Evolutionary conservation across 2,113 vertebrate genomes (phyloP).

Genomic region (Tauraco erythrolophus): DNA sequence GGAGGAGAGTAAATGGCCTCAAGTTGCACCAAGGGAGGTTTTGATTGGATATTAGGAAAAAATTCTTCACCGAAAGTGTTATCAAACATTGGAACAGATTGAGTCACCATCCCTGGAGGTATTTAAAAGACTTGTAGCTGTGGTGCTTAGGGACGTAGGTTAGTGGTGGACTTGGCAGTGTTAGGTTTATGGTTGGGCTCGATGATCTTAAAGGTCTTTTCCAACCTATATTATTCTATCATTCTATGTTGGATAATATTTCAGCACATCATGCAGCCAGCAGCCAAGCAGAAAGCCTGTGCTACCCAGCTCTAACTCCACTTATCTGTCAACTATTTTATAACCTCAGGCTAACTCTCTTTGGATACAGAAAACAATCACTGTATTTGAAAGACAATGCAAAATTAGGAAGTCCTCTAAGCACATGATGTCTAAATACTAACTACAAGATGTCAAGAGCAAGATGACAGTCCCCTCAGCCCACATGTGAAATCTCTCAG

Average conservation of each 20-base stretch:
- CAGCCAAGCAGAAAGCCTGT: neutral
- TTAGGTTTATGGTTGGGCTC: too few relatives aligned
- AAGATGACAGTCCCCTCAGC: neutral
- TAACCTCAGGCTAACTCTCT: neutral
- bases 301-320: neutral
- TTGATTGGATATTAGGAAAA: too few relatives aligned
- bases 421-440: neutral
- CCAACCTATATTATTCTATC: neutral
- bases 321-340: neutral
- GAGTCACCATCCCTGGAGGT: too few relatives aligned
- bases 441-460: neutral
- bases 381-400: neutral
- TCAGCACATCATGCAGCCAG: neutral
- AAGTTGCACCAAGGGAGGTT: too few relatives aligned
- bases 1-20: too few relatives aligned
- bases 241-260: neutral
- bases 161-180: too few relatives aligned
- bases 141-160: too few relatives aligned
- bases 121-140: too few relatives aligned
- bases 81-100: too few relatives aligned
- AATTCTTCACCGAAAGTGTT: too few relatives aligned
- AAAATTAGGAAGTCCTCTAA: neutral
- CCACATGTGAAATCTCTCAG: neutral
- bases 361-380: neutral
- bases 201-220: too few relatives aligned